phyloP scores from a whole-genome alignment of 2,797 vertebrate species.

The Scolopax rusticola region DNA sequence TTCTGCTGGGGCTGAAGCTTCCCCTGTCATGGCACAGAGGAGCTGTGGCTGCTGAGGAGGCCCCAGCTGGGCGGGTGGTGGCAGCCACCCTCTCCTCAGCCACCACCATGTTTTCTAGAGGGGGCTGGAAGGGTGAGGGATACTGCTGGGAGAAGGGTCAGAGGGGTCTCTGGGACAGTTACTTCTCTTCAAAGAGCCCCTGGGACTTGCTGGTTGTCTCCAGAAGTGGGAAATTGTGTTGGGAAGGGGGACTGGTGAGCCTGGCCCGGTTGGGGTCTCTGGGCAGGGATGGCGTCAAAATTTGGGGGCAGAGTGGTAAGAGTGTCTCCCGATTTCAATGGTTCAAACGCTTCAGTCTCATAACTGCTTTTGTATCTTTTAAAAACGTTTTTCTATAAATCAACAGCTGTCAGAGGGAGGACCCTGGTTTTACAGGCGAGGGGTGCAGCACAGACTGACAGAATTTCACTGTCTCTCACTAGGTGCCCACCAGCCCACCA shows the following conservation, averaged over 20 bases:
- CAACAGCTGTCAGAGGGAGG: neutral
- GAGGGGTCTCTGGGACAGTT: neutral
- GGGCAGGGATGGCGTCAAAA: neutral
- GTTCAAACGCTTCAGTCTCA: neutral
- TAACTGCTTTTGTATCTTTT: neutral
- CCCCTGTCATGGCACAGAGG: accelerated
- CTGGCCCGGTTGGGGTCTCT: accelerated
- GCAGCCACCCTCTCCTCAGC: neutral
- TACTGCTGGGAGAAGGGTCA: neutral
- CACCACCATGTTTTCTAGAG: accelerated
- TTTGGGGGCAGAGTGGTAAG: neutral
- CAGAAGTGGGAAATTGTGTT: neutral
- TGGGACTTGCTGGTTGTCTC: neutral
- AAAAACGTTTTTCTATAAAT: accelerated
- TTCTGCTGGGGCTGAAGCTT: neutral
- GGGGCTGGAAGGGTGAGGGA: accelerated
- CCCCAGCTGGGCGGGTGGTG: accelerated
- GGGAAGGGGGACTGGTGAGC: neutral
- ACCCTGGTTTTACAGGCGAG: neutral
- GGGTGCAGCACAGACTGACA: accelerated
- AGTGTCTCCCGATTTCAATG: accelerated
- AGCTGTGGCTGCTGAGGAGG: neutral
- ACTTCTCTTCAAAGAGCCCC: neutral
- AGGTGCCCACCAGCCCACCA: accelerated
- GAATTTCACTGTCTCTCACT: neutral